Evolutionary conservation across 2,888 invertebrate species (phyloP), one percentile per base, ranked within the genome.

Genomic region (Temnothorax rugatulus): DNA sequence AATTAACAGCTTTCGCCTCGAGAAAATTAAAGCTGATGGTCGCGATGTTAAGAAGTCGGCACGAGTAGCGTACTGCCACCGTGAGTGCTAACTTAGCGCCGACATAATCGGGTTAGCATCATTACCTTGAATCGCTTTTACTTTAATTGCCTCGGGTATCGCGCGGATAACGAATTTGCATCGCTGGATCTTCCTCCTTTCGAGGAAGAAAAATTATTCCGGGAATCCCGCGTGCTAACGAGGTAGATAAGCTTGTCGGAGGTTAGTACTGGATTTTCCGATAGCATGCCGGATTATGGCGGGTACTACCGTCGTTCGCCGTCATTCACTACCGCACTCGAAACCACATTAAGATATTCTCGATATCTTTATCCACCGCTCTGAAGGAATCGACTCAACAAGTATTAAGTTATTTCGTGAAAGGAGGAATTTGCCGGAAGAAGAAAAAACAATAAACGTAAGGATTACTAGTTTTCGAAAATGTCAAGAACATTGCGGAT

Each of bases 251-350:
- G 90, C 90, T 85, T 85, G 90, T 86, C 85, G 73, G 83, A 75
- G 87, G 89, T 90, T 84, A 83, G 85, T 85, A 85, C 82, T 74
- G 88, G 89, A 90, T 90, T 90, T 90, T 85, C 90, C 86, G 90
- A 88, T 90, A 88, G 84, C 85, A 82, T 73, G 86, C 75, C 38
- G 88, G 88, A 90, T 90, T 90, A 88, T 85, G 59, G 76, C 29
- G 77, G 77, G 64, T 47, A 63, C 83, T 44, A 50, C 21, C 66
- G 18, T 44, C 85, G 84, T 59, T 54, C 50, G n/a, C 50, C 74
- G 68, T 84, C 75, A 73, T 47, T 25, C 71, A 9, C 47, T 63
- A 18, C 41, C 18, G 15, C 63, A 25, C n/a, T 61, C 57, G 73
- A 18, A 71, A 71, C n/a, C 47, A 50, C 59, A 81, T 81, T 81